Base-by-base conservation (phyloP, 2,113 vertebrate species). In the Sander vitreus region DNA sequence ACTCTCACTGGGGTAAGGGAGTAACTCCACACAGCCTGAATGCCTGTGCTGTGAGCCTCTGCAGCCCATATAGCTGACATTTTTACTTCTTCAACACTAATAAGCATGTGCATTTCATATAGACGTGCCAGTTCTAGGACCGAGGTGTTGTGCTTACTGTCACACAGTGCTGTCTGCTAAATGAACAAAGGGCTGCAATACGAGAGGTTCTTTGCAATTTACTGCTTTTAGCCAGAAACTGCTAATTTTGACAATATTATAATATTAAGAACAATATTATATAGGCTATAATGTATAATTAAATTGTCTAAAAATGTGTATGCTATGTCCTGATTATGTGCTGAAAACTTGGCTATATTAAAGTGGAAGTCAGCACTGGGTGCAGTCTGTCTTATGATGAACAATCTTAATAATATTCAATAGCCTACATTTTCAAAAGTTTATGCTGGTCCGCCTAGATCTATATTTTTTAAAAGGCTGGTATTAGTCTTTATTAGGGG, bases 21-120 rank as follows among this genome's bases (percentile, higher is more conserved):
- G 53, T 43, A 11, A 43, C 39, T 43, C 39, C 39, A 43, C 10
- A 43, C 2, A 43, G 39, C 9, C 39, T 11, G 39, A 43, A 11
- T 43, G 10, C 10, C 50, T 51, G 50, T 51, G 3, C 48, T 43
- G 6, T 60, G 21, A 43, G 51, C 2, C 13, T 13, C 51, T 43
- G 30, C 30, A 27, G 48, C 60, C 36, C 6, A 14, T 43, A 12
- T 21, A 16, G 57, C 47, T 55, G 50, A 60, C 19, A 18, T 62
- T 45, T 54, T 47, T 21, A 57, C 43, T 47, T 2, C 19, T 63
- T 45, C 23, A 54, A 9, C 25, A 71, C 64, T 55, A 64, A 72
- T 58, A 33, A 23, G 39, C 19, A 19, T 47, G 50, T 65, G 39
- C 25, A 73, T 73, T 80, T 62, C 68, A 55, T 57, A 54, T 14